Conservation (phyloP, 2,888 invertebrate genomes). For the Cylindroiulus punctatus region DNA sequence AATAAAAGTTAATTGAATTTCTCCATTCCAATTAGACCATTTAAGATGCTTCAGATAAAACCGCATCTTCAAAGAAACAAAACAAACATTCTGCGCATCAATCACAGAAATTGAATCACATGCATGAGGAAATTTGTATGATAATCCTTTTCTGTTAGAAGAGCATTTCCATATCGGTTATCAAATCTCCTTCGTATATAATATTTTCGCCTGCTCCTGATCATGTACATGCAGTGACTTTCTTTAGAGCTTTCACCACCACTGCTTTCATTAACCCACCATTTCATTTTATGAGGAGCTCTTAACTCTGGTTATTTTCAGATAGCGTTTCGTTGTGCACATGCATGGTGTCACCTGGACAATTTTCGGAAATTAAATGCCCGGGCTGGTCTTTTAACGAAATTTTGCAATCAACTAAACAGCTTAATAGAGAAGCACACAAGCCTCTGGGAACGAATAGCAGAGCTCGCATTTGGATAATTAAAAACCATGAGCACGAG, state of each 20-base stretch:
- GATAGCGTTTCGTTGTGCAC: neutral
- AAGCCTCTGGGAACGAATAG: constrained; percentile 7
- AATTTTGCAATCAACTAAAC: constrained; percentile 34
- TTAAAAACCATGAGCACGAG: constrained; percentile 4
- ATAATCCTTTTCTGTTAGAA: too few relatives aligned
- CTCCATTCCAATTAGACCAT: too few relatives aligned
- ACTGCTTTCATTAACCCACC: neutral
- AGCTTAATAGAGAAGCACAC: neutral
- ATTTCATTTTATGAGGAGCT: neutral
- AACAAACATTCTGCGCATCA: too few relatives aligned
- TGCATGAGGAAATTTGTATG: too few relatives aligned
- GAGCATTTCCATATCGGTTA: neutral
- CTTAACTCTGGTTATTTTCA: neutral
- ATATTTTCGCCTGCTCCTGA: too few relatives aligned
- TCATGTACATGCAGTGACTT: too few relatives aligned
- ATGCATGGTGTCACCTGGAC: neutral
- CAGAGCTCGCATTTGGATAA: constrained; percentile 21
- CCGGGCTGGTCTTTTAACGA: neutral
- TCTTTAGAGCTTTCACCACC: too few relatives aligned
- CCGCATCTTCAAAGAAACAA: too few relatives aligned
- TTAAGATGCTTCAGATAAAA: too few relatives aligned
- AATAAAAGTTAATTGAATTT: too few relatives aligned
- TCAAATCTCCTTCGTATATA: neutral
- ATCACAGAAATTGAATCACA: too few relatives aligned
- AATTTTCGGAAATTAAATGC: neutral